Percentiles rank a stretch among this genome's conserved stretches.
phyloP scores from a whole-genome alignment of 1,140 invertebrate species.

The Drosophila triauraria region DNA sequence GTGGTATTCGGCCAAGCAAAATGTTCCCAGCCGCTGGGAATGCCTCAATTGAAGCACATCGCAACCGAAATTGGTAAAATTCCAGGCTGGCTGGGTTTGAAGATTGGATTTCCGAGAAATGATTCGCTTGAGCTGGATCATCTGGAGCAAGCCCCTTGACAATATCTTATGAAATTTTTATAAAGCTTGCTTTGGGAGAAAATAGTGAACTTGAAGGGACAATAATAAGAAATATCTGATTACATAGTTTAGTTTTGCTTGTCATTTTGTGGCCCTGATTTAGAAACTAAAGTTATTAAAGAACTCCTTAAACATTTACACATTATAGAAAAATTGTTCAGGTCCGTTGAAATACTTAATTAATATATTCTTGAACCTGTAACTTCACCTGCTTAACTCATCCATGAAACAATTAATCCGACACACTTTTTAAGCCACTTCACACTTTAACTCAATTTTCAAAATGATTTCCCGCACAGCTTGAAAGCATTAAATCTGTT shows the following conservation, averaged over 20 bases:
- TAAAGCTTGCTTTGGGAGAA: too few species aligned
- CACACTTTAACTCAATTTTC: constrained; percentile 9
- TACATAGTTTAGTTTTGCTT: too few species aligned
- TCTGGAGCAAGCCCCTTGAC: constrained; percentile 19
- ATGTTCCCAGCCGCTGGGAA: constrained; percentile 19
- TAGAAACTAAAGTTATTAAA: too few species aligned
- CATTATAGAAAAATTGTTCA: background rate
- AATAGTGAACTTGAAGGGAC: too few species aligned
- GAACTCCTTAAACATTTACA: too few species aligned
- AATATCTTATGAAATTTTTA: background rate
- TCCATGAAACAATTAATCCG: background rate
- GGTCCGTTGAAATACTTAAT: background rate
- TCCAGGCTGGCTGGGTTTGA: constrained; percentile 26
- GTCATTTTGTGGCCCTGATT: too few species aligned
- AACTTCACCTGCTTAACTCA: background rate
- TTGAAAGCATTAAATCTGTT: constrained; percentile 62
- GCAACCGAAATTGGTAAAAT: constrained; percentile 19
- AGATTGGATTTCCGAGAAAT: constrained; percentile 63
- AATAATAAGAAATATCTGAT: too few species aligned
- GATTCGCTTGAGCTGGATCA: constrained; percentile 36
- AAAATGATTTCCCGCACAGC: constrained; percentile 15
- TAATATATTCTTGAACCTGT: background rate
- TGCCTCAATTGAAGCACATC: constrained; percentile 61
- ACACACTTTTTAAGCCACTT: constrained; percentile 9
- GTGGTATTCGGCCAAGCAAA: background rate